These are phyloP conservation scores for Bellardia bayeri DNA, from an alignment of 2,888 invertebrate genomes.

Conservation along the genomic window DNA sequence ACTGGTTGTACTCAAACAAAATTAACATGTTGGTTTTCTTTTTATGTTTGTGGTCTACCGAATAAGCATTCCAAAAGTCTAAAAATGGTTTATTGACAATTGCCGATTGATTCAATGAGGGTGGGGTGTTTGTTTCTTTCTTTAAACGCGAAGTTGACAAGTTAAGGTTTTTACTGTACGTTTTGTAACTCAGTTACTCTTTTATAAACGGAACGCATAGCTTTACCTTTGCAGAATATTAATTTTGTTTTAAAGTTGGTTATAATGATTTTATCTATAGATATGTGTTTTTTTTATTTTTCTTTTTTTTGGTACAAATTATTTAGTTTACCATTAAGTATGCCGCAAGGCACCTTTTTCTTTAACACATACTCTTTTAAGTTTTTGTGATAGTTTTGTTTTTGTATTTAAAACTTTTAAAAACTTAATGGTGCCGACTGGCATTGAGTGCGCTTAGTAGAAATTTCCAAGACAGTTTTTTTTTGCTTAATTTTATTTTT, in stretches of 20 bases:
- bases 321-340: constrained; percentile 13
- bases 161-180: not conserved
- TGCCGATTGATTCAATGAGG: not conserved
- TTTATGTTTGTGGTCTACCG: not conserved
- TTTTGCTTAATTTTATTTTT: not conserved
- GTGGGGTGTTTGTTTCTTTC: constrained; percentile 7
- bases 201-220: not conserved
- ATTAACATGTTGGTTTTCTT: not conserved
- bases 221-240: constrained; percentile 51
- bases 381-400: not conserved
- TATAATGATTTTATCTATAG: no score
- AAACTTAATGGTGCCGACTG: not conserved
- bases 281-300: not conserved
- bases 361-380: not conserved
- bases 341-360: not conserved
- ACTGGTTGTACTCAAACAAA: constrained; percentile 4
- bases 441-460: not conserved
- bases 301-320: not conserved
- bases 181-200: constrained; percentile 12
- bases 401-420: not conserved
- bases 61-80: not conserved
- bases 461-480: constrained; percentile 53
- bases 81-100: not conserved
- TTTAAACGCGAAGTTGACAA: not conserved
- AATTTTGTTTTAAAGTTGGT: constrained; percentile 35